These are phyloP conservation scores for Argyrosomus japonicus DNA, from an alignment of 2,113 vertebrate genomes.

Conservation along the genomic window DNA sequence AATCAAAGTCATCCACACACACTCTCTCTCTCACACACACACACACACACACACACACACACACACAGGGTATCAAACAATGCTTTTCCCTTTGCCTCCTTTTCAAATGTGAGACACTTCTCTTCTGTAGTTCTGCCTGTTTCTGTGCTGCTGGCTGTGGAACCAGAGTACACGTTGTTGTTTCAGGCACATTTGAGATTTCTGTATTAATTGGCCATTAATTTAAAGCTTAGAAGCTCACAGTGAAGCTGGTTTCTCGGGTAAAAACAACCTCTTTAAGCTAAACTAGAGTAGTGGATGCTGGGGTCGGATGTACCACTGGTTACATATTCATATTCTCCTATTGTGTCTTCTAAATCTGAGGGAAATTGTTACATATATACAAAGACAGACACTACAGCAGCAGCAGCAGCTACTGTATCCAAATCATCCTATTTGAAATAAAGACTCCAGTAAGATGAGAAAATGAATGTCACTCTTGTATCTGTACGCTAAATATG, in stretches of 20 bases:
- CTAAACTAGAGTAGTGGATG: neutral
- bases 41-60: constrained; percentile 4
- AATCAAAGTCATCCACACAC: constrained; percentile 41
- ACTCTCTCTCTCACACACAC: no score
- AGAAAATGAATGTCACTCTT: no score
- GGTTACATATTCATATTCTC: no score
- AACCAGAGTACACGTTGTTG: constrained; percentile 32
- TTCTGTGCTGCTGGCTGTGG: constrained; percentile 44
- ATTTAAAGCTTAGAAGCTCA: constrained; percentile 17
- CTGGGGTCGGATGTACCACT: neutral
- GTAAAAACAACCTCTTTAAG: constrained; percentile 12
- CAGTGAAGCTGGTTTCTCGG: neutral
- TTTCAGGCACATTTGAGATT: constrained; percentile 28
- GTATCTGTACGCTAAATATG: no score
- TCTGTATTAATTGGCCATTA: constrained; percentile 58
- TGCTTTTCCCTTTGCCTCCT: constrained; percentile 10
- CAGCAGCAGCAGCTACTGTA: neutral
- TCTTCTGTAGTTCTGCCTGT: constrained; percentile 26
- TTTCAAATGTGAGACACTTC: constrained; percentile 8
- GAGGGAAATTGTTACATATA: neutral
- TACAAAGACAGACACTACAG: neutral
- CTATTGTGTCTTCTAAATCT: neutral
- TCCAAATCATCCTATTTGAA: no score
- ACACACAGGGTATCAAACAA: neutral
- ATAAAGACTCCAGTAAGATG: no score